A percentile compares a stretch with the other conserved stretches of the same genome.
Conservation (phyloP, 2,113 vertebrate genomes). For the Alectura lathami region DNA sequence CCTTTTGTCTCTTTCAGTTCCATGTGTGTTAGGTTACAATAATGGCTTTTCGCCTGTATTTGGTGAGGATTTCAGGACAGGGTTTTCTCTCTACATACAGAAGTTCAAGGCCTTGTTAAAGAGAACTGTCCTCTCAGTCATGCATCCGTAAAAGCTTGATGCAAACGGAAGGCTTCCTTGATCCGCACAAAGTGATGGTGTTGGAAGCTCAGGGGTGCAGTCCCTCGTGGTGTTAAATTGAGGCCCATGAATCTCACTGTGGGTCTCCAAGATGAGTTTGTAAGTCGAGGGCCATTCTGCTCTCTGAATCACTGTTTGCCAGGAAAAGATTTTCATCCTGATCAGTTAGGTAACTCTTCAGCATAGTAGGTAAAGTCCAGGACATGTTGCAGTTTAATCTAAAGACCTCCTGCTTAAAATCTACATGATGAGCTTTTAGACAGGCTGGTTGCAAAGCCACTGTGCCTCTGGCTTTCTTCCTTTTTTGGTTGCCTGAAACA, state of each 20-base stretch:
- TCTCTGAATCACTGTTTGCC: background rate
- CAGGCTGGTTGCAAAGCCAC: background rate
- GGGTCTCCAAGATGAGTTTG: background rate
- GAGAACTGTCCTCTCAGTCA: background rate
- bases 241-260: background rate
- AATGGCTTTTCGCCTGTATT: background rate
- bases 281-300: background rate
- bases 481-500: constrained; percentile 41
- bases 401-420: background rate
- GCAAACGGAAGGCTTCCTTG: background rate
- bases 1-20: background rate
- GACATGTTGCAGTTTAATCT: background rate
- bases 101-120: background rate
- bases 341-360: background rate
- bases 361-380: background rate
- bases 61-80: background rate
- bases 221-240: background rate
- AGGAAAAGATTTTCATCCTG: background rate
- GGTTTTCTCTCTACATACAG: background rate
- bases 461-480: background rate
- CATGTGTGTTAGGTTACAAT: background rate
- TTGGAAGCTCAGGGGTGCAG: background rate
- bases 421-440: background rate
- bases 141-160: background rate
- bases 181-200: background rate